phyloP scores from a whole-genome alignment of 1,140 invertebrate genomes.

The Phthorimaea operculella region DNA sequence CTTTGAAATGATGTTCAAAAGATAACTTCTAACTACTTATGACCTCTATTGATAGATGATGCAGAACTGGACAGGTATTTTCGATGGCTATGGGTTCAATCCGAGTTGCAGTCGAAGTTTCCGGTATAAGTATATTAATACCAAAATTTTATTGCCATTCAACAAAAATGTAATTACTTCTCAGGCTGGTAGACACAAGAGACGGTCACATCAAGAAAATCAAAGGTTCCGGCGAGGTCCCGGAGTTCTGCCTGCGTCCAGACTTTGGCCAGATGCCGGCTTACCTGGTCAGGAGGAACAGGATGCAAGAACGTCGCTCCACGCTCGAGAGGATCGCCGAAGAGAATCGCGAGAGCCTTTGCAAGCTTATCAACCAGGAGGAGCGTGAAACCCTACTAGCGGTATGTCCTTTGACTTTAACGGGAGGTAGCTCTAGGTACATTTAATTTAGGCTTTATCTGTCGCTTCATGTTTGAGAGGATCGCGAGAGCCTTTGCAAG shows the following conservation, averaged over 20 bases:
- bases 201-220: constrained; percentile 58
- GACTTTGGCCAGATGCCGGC: constrained; percentile 56
- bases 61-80: too few relatives aligned
- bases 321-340: constrained; percentile 40
- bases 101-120: too few relatives aligned
- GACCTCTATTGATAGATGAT: too few relatives aligned
- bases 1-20: too few relatives aligned
- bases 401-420: constrained; percentile 25
- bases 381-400: constrained; percentile 42
- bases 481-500: constrained; percentile 54
- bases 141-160: too few relatives aligned
- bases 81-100: too few relatives aligned
- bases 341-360: constrained; percentile 51
- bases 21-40: too few relatives aligned
- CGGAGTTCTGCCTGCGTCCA: constrained; percentile 48
- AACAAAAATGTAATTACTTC: not conserved
- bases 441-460: too few relatives aligned
- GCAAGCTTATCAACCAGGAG: constrained; percentile 44
- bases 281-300: constrained; percentile 49
- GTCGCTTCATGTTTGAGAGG: constrained; percentile 32
- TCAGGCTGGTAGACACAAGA: constrained; percentile 54
- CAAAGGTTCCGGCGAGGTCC: constrained; percentile 58
- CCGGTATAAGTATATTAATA: too few relatives aligned
- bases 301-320: constrained; percentile 34
- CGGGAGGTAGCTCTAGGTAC: too few relatives aligned